phyloP scores from a whole-genome alignment of 2,888 invertebrate genomes.

The Stegana nigrithorax region DNA sequence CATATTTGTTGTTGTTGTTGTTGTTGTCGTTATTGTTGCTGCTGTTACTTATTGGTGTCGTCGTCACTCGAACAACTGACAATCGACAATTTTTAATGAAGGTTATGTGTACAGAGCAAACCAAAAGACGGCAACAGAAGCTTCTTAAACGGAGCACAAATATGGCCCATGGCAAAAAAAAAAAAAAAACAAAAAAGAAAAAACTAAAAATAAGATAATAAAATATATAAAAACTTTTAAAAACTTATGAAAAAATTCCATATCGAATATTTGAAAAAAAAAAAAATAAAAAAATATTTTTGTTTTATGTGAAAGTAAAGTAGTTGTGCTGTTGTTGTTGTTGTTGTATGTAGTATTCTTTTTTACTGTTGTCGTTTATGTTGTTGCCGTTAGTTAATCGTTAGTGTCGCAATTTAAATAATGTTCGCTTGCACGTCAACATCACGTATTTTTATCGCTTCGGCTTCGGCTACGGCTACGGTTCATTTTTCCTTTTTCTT shows the following conservation, averaged over 20 bases:
- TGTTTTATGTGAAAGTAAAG: slow-evolving; percentile 26
- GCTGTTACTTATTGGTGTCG: slow-evolving; percentile 6
- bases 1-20: neutral
- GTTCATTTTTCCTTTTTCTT: no score
- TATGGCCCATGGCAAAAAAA: neutral
- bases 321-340: slow-evolving; percentile 10
- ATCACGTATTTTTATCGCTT: no score
- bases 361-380: slow-evolving; percentile 19
- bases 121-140: neutral
- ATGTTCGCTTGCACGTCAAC: no score
- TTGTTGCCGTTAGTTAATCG: neutral
- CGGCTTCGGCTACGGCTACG: no score
- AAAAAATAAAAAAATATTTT: neutral
- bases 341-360: slow-evolving; percentile 32
- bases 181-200: slow-evolving; percentile 17
- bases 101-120: slow-evolving; percentile 51
- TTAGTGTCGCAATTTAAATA: slow-evolving; percentile 60
- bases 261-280: slow-evolving; percentile 4
- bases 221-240: no score
- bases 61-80: slow-evolving; percentile 40
- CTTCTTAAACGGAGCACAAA: slow-evolving; percentile 24
- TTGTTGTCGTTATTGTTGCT: neutral
- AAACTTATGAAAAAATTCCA: slow-evolving; percentile 15
- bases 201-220: slow-evolving; percentile 4
- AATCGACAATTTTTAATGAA: slow-evolving; percentile 57